Percentiles rank a stretch among this genome's conserved stretches.
These are phyloP conservation scores for Nasonia longicornis DNA, from an alignment of 1,140 invertebrate genomes.

Conservation along the genomic window DNA sequence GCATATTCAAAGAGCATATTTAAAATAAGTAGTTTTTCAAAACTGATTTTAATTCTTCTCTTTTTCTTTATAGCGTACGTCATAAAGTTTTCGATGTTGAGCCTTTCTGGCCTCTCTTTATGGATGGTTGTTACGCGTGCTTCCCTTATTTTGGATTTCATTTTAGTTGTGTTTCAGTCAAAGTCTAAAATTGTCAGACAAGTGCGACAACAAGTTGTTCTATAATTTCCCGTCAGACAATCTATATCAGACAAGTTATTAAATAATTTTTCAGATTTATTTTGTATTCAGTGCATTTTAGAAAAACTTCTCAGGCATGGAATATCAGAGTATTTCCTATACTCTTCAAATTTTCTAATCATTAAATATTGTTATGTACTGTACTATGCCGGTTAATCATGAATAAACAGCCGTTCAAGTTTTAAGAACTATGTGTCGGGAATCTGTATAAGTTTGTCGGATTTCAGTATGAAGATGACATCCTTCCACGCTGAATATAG, in stretches of 20 bases:
- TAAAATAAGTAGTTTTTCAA: background rate
- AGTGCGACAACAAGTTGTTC: background rate
- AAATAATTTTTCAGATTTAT: background rate
- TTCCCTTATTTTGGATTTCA: too few relatives aligned
- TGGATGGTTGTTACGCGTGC: too few relatives aligned
- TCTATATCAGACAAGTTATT: background rate
- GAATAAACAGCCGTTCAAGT: constrained; percentile 56
- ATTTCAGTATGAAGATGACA: constrained; percentile 62
- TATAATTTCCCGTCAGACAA: background rate
- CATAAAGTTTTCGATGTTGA: too few relatives aligned
- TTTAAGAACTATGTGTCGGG: constrained; percentile 56
- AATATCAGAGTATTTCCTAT: background rate
- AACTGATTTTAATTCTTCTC: background rate
- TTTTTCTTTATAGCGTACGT: background rate
- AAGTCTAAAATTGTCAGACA: background rate
- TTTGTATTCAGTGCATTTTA: background rate
- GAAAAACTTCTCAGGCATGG: background rate
- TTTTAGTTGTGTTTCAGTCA: too few relatives aligned
- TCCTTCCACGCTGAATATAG: constrained; percentile 93
- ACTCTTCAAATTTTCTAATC: background rate
- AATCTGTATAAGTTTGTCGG: constrained; percentile 57
- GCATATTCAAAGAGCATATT: too few relatives aligned
- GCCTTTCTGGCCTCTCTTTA: too few relatives aligned
- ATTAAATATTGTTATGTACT: background rate
- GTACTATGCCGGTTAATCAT: background rate